phyloP scores from a whole-genome alignment of 2,113 vertebrate species.

The Calyptomena viridis region DNA sequence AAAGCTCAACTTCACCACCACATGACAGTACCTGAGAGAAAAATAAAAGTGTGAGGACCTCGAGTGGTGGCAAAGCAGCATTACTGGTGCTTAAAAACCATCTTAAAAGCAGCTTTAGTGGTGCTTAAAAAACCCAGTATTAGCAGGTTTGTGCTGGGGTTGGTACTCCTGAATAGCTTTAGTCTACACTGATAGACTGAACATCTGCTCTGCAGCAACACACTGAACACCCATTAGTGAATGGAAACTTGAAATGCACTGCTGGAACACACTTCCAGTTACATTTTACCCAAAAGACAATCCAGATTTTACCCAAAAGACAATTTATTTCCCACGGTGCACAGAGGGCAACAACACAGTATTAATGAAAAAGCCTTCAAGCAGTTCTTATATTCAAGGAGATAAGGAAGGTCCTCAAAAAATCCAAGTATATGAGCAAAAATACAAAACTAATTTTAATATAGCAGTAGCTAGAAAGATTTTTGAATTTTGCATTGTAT shows the following conservation, averaged over 20 bases:
- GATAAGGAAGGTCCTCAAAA: neutral
- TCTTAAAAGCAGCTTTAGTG: neutral
- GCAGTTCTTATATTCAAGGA: neutral
- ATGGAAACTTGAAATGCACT: neutral
- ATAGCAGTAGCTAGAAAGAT: neutral
- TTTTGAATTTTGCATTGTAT: too few relatives aligned
- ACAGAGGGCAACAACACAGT: neutral
- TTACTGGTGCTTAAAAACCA: neutral
- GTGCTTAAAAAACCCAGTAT: neutral
- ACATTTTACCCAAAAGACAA: neutral
- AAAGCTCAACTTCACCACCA: neutral
- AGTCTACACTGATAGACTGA: neutral
- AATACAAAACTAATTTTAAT: neutral
- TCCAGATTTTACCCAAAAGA: neutral
- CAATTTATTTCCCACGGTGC: neutral
- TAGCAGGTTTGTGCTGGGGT: neutral
- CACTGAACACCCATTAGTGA: accelerated
- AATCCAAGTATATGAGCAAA: neutral
- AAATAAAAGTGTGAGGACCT: constrained; percentile 56
- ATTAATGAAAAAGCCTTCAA: neutral
- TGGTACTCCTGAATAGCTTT: neutral
- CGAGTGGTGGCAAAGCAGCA: constrained; percentile 29
- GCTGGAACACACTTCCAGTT: neutral
- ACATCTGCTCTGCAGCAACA: neutral
- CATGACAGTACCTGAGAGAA: neutral